These are phyloP conservation scores for Drosophila mojavensis DNA, from an alignment of 1,140 invertebrate genomes.

Conservation along the genomic window DNA sequence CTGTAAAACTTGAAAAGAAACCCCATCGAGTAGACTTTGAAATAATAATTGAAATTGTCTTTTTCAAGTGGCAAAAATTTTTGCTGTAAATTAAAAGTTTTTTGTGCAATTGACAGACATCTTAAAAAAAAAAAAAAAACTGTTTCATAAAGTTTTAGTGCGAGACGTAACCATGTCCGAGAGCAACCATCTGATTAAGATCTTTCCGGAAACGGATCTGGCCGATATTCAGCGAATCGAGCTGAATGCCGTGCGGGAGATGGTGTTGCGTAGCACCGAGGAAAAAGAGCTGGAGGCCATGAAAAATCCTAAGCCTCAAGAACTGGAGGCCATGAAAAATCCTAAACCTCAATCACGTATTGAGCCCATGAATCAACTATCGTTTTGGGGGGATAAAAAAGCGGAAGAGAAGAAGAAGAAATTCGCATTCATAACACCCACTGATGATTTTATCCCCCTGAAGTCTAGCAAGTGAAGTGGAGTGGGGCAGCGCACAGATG, in stretches of 20 bases:
- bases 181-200: slow-evolving; percentile 18
- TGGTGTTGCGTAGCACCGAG: neutral
- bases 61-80: neutral
- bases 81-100: neutral
- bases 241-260: slow-evolving; percentile 11
- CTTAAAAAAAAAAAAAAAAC: no score
- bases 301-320: neutral
- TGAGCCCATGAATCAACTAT: neutral
- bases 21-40: neutral
- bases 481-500: neutral
- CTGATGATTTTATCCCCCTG: neutral
- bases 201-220: slow-evolving; percentile 24
- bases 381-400: neutral
- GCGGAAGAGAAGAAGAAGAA: neutral
- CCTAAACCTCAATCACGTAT: neutral
- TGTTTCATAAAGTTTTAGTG: neutral
- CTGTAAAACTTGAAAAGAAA: no score
- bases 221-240: slow-evolving; percentile 40
- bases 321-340: neutral
- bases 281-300: neutral
- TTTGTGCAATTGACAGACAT: neutral
- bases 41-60: neutral
- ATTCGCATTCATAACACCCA: neutral
- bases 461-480: neutral
- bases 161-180: neutral